Evolutionary conservation across 2,888 invertebrate species (phyloP).

Genomic region (Cyclophora punctaria): DNA sequence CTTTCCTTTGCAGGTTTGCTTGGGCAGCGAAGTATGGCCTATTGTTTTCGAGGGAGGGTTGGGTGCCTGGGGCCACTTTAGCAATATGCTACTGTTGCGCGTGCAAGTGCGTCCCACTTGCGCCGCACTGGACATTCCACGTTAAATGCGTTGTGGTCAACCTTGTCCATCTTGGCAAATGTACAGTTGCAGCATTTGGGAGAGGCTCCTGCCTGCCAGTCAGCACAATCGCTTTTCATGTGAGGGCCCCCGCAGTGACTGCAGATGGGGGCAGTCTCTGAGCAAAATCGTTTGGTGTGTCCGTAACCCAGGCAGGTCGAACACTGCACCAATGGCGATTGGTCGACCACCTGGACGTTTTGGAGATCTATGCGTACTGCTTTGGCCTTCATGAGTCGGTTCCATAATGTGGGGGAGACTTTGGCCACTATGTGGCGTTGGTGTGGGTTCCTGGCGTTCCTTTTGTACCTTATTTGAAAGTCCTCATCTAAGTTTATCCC

Average conservation of each 20-base stretch:
- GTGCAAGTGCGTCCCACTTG: conserved; percentile 12
- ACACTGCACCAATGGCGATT: neutral
- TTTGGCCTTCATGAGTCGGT: neutral
- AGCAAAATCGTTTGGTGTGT: conserved; percentile 1
- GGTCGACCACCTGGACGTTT: conserved; percentile 4
- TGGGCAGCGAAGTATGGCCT: neutral
- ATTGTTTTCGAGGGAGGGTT: no score
- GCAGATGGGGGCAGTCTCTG: conserved; percentile 3
- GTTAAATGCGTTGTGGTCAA: conserved; percentile 8
- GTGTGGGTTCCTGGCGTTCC: conserved; percentile 6
- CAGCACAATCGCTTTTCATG: neutral
- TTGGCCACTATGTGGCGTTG: conserved; percentile 6
- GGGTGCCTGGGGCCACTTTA: conserved; percentile 4
- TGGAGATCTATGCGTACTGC: neutral
- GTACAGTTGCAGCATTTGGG: conserved; percentile 4
- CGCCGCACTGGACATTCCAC: neutral
- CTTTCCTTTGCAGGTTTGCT: neutral
- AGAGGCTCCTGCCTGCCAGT: neutral
- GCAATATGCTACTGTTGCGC: conserved; percentile 9
- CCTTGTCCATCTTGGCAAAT: no score
- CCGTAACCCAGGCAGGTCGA: no score
- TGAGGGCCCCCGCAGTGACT: neutral
- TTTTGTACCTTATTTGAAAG: neutral
- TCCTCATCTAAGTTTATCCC: no score
- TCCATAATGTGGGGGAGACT: conserved; percentile 5